Base-by-base conservation (phyloP, 2,113 vertebrate species). In the Plotosus lineatus region DNA sequence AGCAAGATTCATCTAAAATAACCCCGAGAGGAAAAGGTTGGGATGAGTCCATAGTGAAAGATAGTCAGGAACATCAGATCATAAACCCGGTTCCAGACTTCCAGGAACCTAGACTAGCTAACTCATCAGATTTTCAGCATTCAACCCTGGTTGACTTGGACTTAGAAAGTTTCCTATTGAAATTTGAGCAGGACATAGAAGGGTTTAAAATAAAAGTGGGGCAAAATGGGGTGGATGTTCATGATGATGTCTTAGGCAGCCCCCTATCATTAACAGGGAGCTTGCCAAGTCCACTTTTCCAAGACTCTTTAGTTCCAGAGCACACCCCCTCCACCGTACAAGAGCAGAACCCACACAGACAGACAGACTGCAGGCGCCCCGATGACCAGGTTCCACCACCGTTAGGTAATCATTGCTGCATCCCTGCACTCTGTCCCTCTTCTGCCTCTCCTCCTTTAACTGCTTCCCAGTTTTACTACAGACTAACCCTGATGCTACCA, bases 351-450 rank as follows among this genome's bases (percentile, higher is more conserved):
- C 93, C 86, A 89, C 90, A 90, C 92, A 94, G 84, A 81, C 93
- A 92, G 90, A 88, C 92, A 88, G 88, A 92, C 91, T 90, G 90
- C 93, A 87, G 87, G 90, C 89, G 90, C 91, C 90, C 88, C 78
- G 93, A 91, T 81, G 91, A 92, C 91, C 91, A 90, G 91, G 92
- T 89, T 89, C 90, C 87, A 88, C 90, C 87, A 63, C 87, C 90
- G 93, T 94, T 94, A 94, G 93, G 93, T 94, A 94, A 94, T 93
- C 91, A 90, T 90, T 88, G 92, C 92, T 92, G 91, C 93, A 93
- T 92, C 92, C 91, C 88, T 88, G 88, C 90, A 87, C 90, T 84
- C 80, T 90, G 88, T 91, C 86, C 91, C 82, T 92, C 86, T 87
- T 91, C 88, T 90, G 89, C 90, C 84, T 90, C 86, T 93, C 86